Base-by-base conservation (phyloP, 2,888 invertebrate species). In the Hirtodrosophila duncani region DNA sequence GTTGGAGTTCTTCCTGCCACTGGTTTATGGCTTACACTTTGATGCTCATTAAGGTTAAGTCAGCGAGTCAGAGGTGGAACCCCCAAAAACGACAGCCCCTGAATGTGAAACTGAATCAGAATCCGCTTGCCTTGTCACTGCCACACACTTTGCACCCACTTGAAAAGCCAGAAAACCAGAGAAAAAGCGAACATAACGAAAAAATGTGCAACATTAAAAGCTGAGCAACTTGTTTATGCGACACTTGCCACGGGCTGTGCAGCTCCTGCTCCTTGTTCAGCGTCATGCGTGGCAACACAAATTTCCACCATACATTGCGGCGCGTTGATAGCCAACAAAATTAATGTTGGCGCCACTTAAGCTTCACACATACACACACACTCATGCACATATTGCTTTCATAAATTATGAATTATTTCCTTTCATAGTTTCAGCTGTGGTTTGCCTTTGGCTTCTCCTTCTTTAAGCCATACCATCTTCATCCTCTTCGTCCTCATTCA, bases 31-130 rank as follows among this genome's bases (percentile, higher is more conserved):
- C 51, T 50, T 65, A 61, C 64, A 71, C 69, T 65, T 68, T 69
- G 69, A 63, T 65, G 69, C 68, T 65, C 69, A 72, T 69, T 69
- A 72, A 59, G 66, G 69, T 62, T 69, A 71, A 68, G 67, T 63
- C 71, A 49, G 41, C 27, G 24, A 41, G 45, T 33, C 69, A 60
- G n/a, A n/a, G n/a, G n/a, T n/a, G n/a, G n/a, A n/a, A n/a, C 51
- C 61, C 51, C 65, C 16, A 11, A 21, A 17, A n/a, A n/a, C n/a
- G n/a, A n/a, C n/a, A n/a, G n/a, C n/a, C n/a, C n/a, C n/a, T n/a
- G n/a, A n/a, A n/a, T n/a, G n/a, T n/a, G n/a, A n/a, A n/a, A n/a
- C n/a, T n/a, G n/a, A n/a, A n/a, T n/a, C n/a, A n/a, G n/a, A n/a
- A n/a, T n/a, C n/a, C n/a, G n/a, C 16, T 9, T 7, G 8, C n/a